Evolutionary conservation across 2,113 vertebrate species (phyloP).

Genomic region (Trachemys scripta): DNA sequence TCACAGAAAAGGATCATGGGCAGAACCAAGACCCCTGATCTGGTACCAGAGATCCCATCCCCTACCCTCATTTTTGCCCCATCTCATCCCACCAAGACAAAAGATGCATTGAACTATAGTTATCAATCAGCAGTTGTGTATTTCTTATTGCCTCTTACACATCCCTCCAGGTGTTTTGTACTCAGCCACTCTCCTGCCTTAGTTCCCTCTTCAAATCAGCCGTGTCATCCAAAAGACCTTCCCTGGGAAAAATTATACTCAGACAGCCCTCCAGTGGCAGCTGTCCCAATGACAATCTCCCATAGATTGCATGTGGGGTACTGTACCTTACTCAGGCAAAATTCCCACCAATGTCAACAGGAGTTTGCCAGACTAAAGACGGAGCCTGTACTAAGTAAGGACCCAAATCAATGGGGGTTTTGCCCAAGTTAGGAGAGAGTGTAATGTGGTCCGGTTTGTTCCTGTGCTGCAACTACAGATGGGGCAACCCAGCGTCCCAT

Average conservation of each 20-base stretch:
- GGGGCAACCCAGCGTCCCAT: not conserved
- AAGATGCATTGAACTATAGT: not conserved
- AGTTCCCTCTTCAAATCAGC: conserved; percentile 20
- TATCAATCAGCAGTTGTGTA: not conserved
- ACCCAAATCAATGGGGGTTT: not conserved
- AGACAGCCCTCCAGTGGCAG: conserved; percentile 52
- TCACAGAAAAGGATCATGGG: not conserved
- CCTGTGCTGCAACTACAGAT: not conserved
- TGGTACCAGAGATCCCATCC: not conserved
- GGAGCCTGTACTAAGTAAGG: not conserved
- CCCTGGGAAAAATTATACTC: not conserved
- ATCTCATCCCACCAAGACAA: not conserved
- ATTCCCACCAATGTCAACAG: not conserved
- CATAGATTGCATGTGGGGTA: not conserved
- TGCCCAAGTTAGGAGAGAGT: not conserved
- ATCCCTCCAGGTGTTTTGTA: not conserved
- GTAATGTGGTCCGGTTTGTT: not conserved
- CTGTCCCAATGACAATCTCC: not conserved
- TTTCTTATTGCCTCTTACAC: not conserved
- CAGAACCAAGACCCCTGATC: not conserved
- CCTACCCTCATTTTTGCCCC: not conserved
- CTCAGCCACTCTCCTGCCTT: not conserved
- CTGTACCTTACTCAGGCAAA: not conserved
- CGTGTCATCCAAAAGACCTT: conserved; percentile 29
- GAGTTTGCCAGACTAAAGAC: not conserved